Conservation (phyloP, 2,113 vertebrate genomes). For the Leiothrix lutea region DNA sequence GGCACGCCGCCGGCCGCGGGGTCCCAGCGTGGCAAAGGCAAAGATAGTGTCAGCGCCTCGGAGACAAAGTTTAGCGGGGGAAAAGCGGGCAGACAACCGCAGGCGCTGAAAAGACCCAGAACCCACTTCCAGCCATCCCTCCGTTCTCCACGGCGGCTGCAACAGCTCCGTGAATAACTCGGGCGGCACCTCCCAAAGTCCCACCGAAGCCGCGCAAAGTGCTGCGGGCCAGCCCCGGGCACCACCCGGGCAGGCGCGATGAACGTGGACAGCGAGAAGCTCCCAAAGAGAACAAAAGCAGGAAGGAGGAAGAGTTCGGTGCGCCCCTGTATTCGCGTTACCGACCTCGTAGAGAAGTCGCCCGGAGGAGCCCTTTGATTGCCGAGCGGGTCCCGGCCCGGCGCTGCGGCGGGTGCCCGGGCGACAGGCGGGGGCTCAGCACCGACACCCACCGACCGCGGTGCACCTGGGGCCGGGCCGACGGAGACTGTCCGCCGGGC, state of each 20-base stretch:
- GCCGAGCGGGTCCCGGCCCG: neutral
- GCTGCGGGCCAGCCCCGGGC: neutral
- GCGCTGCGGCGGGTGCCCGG: neutral
- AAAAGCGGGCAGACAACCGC: neutral
- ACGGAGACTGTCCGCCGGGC: neutral
- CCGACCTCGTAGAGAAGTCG: neutral
- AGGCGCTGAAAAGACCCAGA: neutral
- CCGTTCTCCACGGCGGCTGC: neutral
- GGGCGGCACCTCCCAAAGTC: neutral
- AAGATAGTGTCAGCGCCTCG: neutral
- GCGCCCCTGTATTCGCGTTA: neutral
- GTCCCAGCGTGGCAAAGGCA: neutral
- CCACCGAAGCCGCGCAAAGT: neutral
- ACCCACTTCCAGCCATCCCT: neutral
- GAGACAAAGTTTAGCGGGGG: neutral
- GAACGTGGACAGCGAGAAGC: neutral
- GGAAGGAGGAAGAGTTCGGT: neutral
- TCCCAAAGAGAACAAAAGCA: constrained; percentile 3
- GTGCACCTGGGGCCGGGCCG: neutral
- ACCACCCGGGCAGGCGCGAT: neutral
- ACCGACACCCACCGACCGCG: neutral
- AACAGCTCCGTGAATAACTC: neutral
- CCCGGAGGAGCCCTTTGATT: neutral
- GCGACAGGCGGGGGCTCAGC: neutral
- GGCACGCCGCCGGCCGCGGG: neutral